Percentiles rank a stretch among this genome's conserved stretches.
phyloP scores from a whole-genome alignment of 23 tunicate species.

The Styela plicata region DNA sequence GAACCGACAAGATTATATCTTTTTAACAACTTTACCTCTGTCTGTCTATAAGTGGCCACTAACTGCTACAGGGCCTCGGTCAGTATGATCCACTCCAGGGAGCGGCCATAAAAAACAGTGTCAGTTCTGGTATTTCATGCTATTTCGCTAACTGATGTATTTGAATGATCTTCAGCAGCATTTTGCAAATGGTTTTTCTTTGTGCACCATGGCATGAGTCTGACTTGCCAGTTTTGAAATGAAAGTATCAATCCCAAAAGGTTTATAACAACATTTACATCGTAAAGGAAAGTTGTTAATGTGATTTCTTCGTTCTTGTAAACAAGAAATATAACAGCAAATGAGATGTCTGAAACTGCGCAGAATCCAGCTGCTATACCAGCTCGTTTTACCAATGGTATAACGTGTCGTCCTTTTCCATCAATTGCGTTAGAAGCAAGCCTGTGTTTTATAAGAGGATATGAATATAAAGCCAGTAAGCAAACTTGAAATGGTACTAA shows the following conservation, averaged over 20 bases:
- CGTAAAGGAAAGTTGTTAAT: neutral
- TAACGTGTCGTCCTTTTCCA: neutral
- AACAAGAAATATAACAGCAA: neutral
- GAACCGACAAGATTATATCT: no score
- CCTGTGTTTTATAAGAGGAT: slow-evolving; percentile 2
- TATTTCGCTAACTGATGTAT: neutral
- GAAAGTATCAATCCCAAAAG: neutral
- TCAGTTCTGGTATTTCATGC: no score
- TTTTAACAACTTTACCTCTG: no score
- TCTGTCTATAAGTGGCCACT: no score
- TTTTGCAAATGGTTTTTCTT: neutral
- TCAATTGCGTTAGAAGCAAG: neutral
- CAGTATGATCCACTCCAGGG: no score
- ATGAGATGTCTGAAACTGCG: neutral
- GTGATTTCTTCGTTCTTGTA: neutral
- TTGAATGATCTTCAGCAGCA: neutral
- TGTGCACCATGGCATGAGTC: neutral
- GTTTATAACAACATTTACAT: slow-evolving; percentile 1
- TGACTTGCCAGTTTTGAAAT: slow-evolving; percentile 4
- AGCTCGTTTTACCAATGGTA: neutral
- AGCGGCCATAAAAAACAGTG: no score
- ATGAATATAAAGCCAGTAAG: neutral
- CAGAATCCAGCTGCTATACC: neutral
- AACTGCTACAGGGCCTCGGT: no score
- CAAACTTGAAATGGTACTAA: neutral